Conservation (phyloP, 2,797 vertebrate genomes). For the Limosa lapponica region DNA sequence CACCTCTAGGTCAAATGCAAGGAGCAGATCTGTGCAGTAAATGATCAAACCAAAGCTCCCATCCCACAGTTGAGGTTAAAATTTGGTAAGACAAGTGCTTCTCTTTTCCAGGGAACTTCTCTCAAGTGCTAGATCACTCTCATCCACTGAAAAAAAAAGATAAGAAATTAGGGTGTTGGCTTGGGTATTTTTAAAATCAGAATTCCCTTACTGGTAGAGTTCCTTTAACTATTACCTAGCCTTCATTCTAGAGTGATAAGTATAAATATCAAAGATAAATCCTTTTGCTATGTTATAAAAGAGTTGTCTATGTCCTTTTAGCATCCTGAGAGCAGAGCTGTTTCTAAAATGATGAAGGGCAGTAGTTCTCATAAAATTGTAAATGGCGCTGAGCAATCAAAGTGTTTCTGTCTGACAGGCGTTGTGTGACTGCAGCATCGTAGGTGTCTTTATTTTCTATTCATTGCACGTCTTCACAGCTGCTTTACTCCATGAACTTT, state of each 20-base stretch:
- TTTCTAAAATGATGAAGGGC: slow-evolving; percentile 21
- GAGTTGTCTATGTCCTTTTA: neutral
- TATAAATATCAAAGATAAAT: neutral
- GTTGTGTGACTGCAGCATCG: neutral
- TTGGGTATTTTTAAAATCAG: neutral
- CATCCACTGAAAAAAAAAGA: neutral
- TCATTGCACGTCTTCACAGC: slow-evolving; percentile 57
- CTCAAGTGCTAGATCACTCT: neutral
- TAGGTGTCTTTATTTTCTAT: slow-evolving; percentile 55
- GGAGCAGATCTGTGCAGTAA: neutral
- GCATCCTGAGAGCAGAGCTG: neutral
- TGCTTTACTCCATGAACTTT: slow-evolving; percentile 59
- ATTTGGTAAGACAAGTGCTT: neutral
- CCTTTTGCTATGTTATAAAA: neutral
- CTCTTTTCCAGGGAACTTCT: neutral
- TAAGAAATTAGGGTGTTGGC: neutral
- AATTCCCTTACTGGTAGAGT: neutral
- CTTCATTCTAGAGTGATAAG: neutral
- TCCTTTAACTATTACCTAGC: neutral
- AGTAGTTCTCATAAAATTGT: neutral
- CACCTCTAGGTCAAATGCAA: neutral
- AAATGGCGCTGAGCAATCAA: neutral
- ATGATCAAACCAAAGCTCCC: neutral
- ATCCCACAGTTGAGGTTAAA: neutral
- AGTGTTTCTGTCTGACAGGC: neutral